These are phyloP conservation scores for Aegotheles bennettii DNA, from an alignment of 2,113 vertebrate species.

Conservation along the genomic window DNA sequence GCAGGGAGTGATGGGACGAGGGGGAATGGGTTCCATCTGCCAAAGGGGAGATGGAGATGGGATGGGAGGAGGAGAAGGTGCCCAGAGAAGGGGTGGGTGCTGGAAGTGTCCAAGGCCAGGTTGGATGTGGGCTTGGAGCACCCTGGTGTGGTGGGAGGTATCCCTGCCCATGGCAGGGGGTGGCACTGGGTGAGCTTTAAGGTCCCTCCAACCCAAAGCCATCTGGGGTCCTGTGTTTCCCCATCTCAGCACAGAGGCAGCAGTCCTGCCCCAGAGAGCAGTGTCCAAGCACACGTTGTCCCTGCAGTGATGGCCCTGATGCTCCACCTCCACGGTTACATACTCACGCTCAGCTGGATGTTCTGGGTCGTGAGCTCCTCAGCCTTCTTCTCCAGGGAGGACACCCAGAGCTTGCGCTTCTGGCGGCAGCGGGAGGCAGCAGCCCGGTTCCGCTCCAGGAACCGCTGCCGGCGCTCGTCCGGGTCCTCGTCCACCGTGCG, in stretches of 20 bases:
- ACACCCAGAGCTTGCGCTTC: slow-evolving; percentile 95
- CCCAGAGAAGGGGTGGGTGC: too few species aligned
- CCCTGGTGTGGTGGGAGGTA: too few species aligned
- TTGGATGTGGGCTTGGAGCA: too few species aligned
- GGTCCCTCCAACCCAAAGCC: too few species aligned
- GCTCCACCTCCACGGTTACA: neutral
- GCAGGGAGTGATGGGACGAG: too few species aligned
- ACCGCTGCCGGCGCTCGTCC: slow-evolving; percentile 91
- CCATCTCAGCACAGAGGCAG: neutral
- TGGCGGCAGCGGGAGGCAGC: slow-evolving; percentile 95
- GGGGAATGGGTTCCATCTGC: too few species aligned
- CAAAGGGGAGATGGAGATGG: too few species aligned
- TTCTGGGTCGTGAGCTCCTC: slow-evolving; percentile 93
- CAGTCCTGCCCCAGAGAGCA: neutral
- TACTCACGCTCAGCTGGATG: slow-evolving; percentile 92
- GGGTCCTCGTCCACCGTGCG: slow-evolving; percentile 90
- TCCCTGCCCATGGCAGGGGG: too few species aligned
- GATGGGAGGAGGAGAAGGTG: too few species aligned
- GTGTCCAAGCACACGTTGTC: accelerated
- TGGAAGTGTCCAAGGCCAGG: too few species aligned
- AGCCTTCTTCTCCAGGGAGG: slow-evolving; percentile 92
- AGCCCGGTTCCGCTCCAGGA: slow-evolving; percentile 92
- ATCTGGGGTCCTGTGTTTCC: too few species aligned
- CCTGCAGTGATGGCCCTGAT: neutral
- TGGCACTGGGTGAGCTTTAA: too few species aligned